Conservation (phyloP, 2,888 invertebrate genomes). For the Drosophila hamatofila region DNA sequence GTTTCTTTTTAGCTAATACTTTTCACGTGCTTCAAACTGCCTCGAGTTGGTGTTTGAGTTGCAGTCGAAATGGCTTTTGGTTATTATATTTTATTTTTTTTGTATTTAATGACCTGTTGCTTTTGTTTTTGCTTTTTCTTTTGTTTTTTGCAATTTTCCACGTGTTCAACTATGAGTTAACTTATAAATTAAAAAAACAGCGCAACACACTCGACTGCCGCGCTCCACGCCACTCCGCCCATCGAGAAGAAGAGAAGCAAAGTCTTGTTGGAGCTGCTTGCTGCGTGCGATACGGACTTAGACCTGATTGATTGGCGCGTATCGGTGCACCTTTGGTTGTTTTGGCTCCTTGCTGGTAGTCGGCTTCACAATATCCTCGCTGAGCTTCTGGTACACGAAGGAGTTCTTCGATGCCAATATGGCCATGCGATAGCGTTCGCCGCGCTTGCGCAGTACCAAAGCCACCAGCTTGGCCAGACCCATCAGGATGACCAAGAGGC, state of each 20-base stretch:
- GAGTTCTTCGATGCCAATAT: conserved; percentile 85
- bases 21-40: conserved; percentile 35
- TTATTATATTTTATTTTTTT: conserved; percentile 4
- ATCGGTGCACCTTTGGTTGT: conserved; percentile 90
- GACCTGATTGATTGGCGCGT: conserved; percentile 87
- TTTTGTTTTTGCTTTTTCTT: conserved; percentile 8
- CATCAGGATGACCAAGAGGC: conserved; percentile 87
- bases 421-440: conserved; percentile 86
- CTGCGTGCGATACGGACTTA: conserved; percentile 71
- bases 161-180: conserved; percentile 68
- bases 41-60: conserved; percentile 29
- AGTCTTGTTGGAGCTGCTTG: conserved; percentile 44
- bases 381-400: conserved; percentile 91
- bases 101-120: conserved; percentile 30
- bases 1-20: conserved; percentile 52
- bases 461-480: conserved; percentile 87
- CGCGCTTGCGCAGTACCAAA: conserved; percentile 86
- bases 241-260: conserved; percentile 11
- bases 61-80: conserved; percentile 26
- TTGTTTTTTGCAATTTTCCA: conserved; percentile 46
- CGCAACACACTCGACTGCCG: conserved; percentile 68
- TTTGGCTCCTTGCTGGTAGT: conserved; percentile 84
- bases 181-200: conserved; percentile 80
- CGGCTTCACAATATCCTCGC: conserved; percentile 90
- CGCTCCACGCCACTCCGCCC: conserved; percentile 21